Evolutionary conservation across 2,888 invertebrate species (phyloP), one percentile per base, ranked within the genome.

Genomic region (Morpho deidamia): DNA sequence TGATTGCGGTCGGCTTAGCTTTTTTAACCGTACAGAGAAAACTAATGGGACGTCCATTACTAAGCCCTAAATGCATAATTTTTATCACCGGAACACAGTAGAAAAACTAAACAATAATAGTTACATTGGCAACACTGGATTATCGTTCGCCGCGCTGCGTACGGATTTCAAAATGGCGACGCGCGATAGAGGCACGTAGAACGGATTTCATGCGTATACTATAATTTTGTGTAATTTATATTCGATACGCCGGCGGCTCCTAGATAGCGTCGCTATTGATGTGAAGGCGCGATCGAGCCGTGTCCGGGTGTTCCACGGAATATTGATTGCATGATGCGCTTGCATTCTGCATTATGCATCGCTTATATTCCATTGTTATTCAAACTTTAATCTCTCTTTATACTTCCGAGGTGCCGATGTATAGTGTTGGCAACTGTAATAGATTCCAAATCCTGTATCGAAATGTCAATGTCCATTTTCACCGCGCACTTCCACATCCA

Each of bases 151-250:
- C 49, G 42, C 34, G 41, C 5, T 10, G 47, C 61, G 60, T 55
- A 52, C 58, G 58, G 61, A 62, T 64, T 65, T 63, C 66, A 71
- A 70, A 66, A 71, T 67, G 69, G 67, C 69, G 65, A 59, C 63
- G 51, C 59, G 53, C 41, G 35, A 14, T 43, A 51, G 44, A 48
- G 46, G 51, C 59, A 59, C 62, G 62, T 56, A 59, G 50, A 53
- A 58, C 60, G 59, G 58, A 61, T 64, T 67, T 59, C 62, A 62
- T 64, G 65, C 57, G 59, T 68, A 64, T 66, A 61, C 68, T 67
- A 70, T 69, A 67, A 73, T 71, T 74, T 84, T 71, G 78, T 80
- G 78, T 83, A 83, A 83, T 88, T 86, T 85, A 86, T 85, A 88
- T 88, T 85, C 88, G 80, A 79, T 82, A 74, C 83, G 77, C 71